phyloP scores from a whole-genome alignment of 2,888 invertebrate species.

The Dinocampus coccinellae region DNA sequence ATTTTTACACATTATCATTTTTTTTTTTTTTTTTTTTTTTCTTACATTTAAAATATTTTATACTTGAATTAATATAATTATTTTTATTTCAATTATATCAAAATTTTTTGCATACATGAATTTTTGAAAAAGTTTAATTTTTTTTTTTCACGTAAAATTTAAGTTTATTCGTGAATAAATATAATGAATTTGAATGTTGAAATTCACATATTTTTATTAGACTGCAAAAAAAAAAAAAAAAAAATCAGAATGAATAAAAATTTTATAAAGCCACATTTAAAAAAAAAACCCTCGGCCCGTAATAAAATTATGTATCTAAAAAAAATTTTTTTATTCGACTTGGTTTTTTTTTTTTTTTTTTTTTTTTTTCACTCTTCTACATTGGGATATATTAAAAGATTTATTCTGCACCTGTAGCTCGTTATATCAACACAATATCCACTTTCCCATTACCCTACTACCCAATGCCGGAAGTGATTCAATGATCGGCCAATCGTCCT shows the following conservation, averaged over 20 bases:
- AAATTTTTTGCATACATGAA: not conserved
- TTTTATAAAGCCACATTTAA: not conserved
- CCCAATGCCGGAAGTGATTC: conserved; percentile 30
- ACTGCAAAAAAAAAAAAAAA: not conserved
- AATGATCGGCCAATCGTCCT: conserved; percentile 31
- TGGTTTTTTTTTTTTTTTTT: not conserved
- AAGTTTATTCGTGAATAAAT: not conserved
- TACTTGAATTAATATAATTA: no score
- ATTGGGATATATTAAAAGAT: conserved; percentile 29
- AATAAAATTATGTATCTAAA: not conserved
- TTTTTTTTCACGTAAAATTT: not conserved
- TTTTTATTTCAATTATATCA: not conserved
- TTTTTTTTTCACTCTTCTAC: no score
- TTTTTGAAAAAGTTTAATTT: not conserved
- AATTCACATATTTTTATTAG: not conserved
- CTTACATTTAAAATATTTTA: no score
- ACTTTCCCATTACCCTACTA: conserved; percentile 25
- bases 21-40: no score
- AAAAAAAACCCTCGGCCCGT: not conserved
- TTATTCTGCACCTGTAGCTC: conserved; percentile 42
- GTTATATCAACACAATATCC: conserved; percentile 22
- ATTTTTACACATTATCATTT: no score
- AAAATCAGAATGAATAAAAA: not conserved
- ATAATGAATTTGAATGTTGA: not conserved
- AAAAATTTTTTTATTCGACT: not conserved